Base-by-base conservation (phyloP, 2,888 invertebrate species). In the Deladenus siricidicola region DNA sequence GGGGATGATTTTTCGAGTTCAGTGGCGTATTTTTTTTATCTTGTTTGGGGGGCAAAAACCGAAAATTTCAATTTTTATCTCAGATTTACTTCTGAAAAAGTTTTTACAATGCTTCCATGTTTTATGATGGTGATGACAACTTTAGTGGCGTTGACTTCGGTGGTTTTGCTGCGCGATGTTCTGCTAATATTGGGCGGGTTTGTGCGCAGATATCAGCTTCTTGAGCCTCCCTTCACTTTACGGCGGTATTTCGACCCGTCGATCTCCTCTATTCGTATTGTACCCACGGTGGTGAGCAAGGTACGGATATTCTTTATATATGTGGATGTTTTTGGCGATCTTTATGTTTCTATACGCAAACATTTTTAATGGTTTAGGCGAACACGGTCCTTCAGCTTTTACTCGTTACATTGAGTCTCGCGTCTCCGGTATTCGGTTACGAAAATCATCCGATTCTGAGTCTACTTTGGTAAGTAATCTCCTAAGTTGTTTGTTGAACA, bases 251-350 rank as follows among this genome's bases (percentile, higher is more conserved):
- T 77, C 64, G 71, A 76, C 58, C 74, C 77, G 0, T 70, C 72
- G 34, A 72, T 77, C 24, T 73, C 73, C 0, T 71, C 75, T 30
- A 73, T 77, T 67, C 70, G 71, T 58, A 83, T 96, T 53, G 88
- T 88, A 21, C 96, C 96, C 4, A 92, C 93, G 14, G 85, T 87
- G 58, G 86, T 90, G 48, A 94, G 93, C 81, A 96, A 96, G 85
- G 85, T 92, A 26, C 6, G 8, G 6, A 10, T 47, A 10, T 26
- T 47, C n/a, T 47, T 47, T 8, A 47, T 6, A 6, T n/a, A 21
- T 47, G 6, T n/a, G 6, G 24, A 47, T 47, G n/a, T 26, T 26
- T 47, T 10, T 47, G n/a, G 47, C 39, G 8, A 14, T 14, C 39
- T 34, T 34, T n/a, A n/a, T n/a, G 39, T 10, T 10, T 34, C 39